Evolutionary conservation across 1,140 invertebrate genomes (phyloP), one percentile per base, ranked within the genome.

Genomic region (Drosophila nannoptera): DNA sequence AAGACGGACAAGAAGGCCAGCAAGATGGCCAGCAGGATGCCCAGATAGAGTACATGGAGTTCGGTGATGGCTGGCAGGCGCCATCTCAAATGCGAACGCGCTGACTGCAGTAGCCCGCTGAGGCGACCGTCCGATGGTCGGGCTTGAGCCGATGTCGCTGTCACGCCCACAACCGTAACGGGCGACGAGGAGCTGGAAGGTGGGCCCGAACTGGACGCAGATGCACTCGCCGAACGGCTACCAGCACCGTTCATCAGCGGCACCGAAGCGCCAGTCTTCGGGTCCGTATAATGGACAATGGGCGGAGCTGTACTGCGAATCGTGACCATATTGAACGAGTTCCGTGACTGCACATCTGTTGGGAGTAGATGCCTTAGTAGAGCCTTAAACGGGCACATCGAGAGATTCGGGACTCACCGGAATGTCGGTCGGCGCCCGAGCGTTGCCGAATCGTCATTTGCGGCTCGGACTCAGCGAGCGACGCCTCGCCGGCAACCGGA

Each of bases 1-100:
- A 87, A 88, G 69, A 74, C 75, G 32, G 87, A 82, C 42, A 88
- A 80, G n/a, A 88, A 32, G 43, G 87, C 73, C 58, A 88, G 53
- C 33, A 88, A 49, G 6, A 87, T 42, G 31, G 81, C 67, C 33
- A 88, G 52, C 55, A 82, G 49, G 31, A 87, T 72, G 48, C 87
- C 87, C 67, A 88, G 12, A 52, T 86, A 87, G 12, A 87, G 69
- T 8, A 84, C 50, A 67, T 86, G 75, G 29, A 84, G 43, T 38
- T 87, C 81, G 7, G 63, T 75, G 16, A 70, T 69, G 35, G 71
- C 69, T 22, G 80, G 82, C 42, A 82, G 12, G 16, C 53, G 50
- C 7, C 67, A 8, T n/a, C 66, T n/a, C 3, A 70, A 22, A 22
- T 31, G 69, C 0, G 64, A 46, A 12, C 69, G 69, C 7, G 58